A percentile compares a stretch with the other conserved stretches of the same genome.
phyloP scores from a whole-genome alignment of 1,140 invertebrate genomes.

The Drosophila leontia region DNA sequence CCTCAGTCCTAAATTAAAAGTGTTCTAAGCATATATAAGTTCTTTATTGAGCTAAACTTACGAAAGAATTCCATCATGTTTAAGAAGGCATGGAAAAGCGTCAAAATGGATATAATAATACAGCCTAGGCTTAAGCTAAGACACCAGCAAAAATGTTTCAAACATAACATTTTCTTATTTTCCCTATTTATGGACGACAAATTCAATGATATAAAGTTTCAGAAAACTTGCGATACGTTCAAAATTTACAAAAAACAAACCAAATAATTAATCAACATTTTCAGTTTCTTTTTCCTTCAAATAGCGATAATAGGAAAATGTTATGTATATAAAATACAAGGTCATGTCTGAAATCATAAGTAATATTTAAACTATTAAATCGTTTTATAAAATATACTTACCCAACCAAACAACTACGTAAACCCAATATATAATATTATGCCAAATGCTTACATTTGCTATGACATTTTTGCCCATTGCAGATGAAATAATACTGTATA shows the following conservation, averaged over 20 bases:
- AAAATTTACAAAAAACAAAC: background rate
- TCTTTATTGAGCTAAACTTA: background rate
- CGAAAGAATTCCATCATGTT: constrained; percentile 8
- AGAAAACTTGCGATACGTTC: background rate
- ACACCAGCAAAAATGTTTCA: constrained; percentile 19
- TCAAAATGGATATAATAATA: constrained; percentile 2
- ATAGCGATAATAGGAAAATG: constrained; percentile 7
- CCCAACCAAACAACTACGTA: constrained; percentile 9
- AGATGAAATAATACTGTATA: constrained; percentile 12
- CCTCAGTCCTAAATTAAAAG: constrained; percentile 1
- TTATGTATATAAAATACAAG: constrained; percentile 36
- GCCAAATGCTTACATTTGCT: background rate
- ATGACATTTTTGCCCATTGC: constrained; percentile 21
- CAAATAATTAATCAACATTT: background rate
- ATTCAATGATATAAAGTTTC: background rate
- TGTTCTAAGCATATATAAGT: background rate
- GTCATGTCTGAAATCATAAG: constrained; percentile 3
- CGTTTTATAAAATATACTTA: background rate
- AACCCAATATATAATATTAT: constrained; percentile 16
- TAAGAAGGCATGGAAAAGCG: background rate
- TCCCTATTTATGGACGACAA: background rate
- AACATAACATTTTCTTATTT: background rate
- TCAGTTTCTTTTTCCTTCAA: background rate
- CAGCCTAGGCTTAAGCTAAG: constrained; percentile 8
- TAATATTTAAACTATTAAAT: background rate